Evolutionary conservation across 2,797 vertebrate genomes (phyloP), one percentile per base, ranked within the genome.

Genomic region (Crenichthys baileyi): DNA sequence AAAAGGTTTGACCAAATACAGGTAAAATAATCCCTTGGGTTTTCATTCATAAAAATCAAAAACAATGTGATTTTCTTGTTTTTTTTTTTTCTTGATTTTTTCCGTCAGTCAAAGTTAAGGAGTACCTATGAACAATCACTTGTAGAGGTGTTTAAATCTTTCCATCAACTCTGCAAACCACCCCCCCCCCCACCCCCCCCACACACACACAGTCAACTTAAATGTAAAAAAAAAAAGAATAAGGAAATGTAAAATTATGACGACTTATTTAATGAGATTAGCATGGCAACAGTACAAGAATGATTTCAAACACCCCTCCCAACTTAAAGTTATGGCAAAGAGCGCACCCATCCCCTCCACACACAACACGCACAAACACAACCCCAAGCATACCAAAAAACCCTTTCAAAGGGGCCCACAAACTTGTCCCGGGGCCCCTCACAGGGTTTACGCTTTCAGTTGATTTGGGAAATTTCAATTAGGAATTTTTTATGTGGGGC

Each of bases 401-500:
- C n/a, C 76, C 85, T 85, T 80, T 79, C 86, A 88, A 92, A 94
- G 91, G 88, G 90, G 92, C 90, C 90, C 89, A 77, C 70, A 94
- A 91, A 83, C 87, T 93, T 92, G 93, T 93, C 79, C n/a, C n/a
- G 90, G 93, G 91, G 93, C 86, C 88, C 92, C 87, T 83, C 82
- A 20, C 1, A 0, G 83, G 65, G 93, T 91, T 91, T 95, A 96
- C 92, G 93, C 91, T 95, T 95, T 89, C 90, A 91, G 90, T 93
- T 89, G 93, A 93, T 93, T 92, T 78, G 85, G 93, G 93, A 95
- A 95, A 94, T 95, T 95, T 95, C 94, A 95, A 93, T 93, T 90
- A 95, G 94, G n/a, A n/a, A 96, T 91, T 95, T 96, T 96, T 93
- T 95, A 94, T 95, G 93, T 91, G 91, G 93, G n/a, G n/a, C n/a